Evolutionary conservation across 2,113 vertebrate species (phyloP).

Genomic region (Sylvilagus bachmani): DNA sequence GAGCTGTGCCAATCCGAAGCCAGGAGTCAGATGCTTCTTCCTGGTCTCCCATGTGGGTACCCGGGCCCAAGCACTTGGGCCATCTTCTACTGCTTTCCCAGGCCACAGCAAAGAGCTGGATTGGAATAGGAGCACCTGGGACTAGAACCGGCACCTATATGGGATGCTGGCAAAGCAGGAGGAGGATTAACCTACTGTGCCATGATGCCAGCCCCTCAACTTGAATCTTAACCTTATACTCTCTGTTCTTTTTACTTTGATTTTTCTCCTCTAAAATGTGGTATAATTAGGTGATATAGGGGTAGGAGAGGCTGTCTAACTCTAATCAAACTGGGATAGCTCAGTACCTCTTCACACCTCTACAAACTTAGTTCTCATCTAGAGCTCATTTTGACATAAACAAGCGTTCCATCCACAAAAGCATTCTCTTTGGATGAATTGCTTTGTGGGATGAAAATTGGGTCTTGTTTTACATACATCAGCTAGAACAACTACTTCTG

Average conservation of each 20-base stretch:
- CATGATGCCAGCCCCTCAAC: too few species aligned
- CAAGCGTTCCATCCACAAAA: background rate
- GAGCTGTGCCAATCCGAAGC: too few species aligned
- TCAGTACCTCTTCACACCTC: background rate
- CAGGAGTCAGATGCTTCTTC: too few species aligned
- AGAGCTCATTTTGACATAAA: conserved; percentile 34
- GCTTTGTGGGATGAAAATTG: background rate
- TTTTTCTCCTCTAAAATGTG: background rate
- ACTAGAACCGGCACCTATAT: too few species aligned
- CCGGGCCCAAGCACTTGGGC: too few species aligned
- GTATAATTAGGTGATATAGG: background rate
- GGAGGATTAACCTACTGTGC: too few species aligned
- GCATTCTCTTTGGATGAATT: background rate
- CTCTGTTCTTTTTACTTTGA: background rate
- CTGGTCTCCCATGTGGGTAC: too few species aligned
- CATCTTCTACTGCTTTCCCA: too few species aligned
- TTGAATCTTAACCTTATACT: background rate
- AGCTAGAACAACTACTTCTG: conserved; percentile 15
- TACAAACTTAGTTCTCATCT: background rate
- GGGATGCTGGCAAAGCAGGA: too few species aligned
- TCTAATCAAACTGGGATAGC: background rate
- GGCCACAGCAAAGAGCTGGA: too few species aligned
- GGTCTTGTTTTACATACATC: background rate
- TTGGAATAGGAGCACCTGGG: too few species aligned
- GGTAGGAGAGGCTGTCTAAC: background rate